Evolutionary conservation across 1,140 invertebrate species (phyloP).

Genomic region (Apocrypta bakeri): DNA sequence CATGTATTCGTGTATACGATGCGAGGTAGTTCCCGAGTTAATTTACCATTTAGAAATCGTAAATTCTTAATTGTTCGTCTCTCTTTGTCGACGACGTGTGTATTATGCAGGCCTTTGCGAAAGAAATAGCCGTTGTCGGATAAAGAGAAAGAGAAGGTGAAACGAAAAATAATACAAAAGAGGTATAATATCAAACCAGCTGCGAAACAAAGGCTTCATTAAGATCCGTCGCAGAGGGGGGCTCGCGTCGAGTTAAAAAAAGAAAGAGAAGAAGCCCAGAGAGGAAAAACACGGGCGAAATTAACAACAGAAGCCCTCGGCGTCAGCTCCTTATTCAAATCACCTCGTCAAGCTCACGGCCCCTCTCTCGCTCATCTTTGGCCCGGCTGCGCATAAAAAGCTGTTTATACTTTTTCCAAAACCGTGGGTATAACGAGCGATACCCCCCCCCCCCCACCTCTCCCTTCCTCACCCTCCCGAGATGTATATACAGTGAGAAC

Average conservation of each 20-base stretch:
- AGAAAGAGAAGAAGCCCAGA: background rate
- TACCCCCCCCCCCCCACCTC: no score
- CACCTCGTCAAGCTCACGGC: background rate
- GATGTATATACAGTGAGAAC: no score
- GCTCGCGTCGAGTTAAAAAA: background rate
- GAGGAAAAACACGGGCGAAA: slow-evolving; percentile 12
- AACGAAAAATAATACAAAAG: slow-evolving; percentile 36
- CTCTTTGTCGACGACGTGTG: no score
- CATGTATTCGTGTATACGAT: no score
- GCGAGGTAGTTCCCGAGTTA: background rate
- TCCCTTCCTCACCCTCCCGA: no score
- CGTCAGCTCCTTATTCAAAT: slow-evolving; percentile 22
- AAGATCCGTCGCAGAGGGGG: background rate
- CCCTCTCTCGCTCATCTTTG: no score
- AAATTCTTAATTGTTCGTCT: background rate
- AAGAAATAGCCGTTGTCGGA: background rate
- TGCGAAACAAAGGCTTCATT: slow-evolving; percentile 44
- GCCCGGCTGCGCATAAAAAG: background rate
- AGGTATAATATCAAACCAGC: slow-evolving; percentile 30
- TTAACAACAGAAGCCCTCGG: slow-evolving; percentile 45
- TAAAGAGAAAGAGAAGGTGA: background rate
- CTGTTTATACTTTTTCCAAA: background rate
- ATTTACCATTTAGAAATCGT: background rate
- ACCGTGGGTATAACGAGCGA: background rate
- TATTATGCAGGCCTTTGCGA: background rate